phyloP scores from a whole-genome alignment of 2,888 invertebrate species.

The Eurytoma californica region DNA sequence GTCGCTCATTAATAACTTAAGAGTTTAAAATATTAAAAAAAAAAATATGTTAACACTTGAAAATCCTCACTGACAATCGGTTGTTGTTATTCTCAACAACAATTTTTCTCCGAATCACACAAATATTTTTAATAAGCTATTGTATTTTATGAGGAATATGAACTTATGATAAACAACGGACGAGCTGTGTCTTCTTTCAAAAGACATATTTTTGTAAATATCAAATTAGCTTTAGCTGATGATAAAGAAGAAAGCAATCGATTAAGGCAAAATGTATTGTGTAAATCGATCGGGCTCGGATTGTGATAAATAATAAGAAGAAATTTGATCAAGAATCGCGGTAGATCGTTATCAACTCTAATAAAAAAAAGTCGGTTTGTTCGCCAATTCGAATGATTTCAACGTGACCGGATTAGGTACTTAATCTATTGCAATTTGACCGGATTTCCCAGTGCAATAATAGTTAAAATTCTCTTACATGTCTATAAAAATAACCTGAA shows the following conservation, averaged over 20 bases:
- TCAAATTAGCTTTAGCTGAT: conserved; percentile 2
- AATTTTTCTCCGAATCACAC: conserved; percentile 15
- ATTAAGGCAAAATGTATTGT: conserved; percentile 1
- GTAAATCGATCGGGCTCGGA: conserved; percentile 24
- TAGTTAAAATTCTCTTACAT: not conserved
- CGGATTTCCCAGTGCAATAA: not conserved
- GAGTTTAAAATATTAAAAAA: not conserved
- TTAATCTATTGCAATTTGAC: conserved; percentile 16
- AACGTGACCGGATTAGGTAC: not conserved
- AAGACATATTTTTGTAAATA: conserved; percentile 48
- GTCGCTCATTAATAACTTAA: not conserved
- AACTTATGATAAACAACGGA: conserved; percentile 14
- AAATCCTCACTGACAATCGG: conserved; percentile 39
- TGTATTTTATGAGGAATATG: conserved; percentile 26
- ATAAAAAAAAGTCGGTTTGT: conserved; percentile 18
- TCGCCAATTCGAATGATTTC: too few species aligned
- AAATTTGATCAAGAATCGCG: conserved; percentile 9
- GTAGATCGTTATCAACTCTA: conserved; percentile 24
- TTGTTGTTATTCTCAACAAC: conserved; percentile 31
- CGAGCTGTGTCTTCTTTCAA: conserved; percentile 28
- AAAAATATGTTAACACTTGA: not conserved
- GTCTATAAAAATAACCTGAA: not conserved
- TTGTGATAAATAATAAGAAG: conserved; percentile 38
- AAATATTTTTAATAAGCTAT: conserved; percentile 41
- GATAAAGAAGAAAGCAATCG: not conserved